phyloP scores from a whole-genome alignment of 2,797 vertebrate species.

The Meriones psammophilus region DNA sequence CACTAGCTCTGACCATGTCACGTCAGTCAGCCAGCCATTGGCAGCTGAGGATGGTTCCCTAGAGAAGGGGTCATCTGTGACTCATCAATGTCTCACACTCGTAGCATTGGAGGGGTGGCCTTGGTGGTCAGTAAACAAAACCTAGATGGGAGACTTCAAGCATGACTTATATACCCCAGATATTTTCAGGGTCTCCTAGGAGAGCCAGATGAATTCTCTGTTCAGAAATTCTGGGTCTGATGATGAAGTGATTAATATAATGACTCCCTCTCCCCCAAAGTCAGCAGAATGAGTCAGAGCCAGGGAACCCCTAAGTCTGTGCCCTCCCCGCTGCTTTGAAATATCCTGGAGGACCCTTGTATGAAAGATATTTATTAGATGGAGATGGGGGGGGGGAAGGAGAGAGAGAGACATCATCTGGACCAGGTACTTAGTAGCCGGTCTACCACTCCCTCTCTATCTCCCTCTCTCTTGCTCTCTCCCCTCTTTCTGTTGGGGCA shows the following conservation, averaged over 20 bases:
- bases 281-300: not conserved
- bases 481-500: too few relatives aligned
- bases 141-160: not conserved
- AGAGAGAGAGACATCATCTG: too few relatives aligned
- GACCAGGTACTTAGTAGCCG: too few relatives aligned
- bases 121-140: not conserved
- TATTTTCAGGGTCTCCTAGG: not conserved
- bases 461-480: too few relatives aligned
- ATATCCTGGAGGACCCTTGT: not conserved
- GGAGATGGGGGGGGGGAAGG: too few relatives aligned
- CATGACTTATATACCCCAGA: not conserved
- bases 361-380: too few relatives aligned
- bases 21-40: not conserved
- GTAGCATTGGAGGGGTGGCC: not conserved
- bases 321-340: not conserved
- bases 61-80: not conserved
- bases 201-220: not conserved
- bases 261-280: not conserved
- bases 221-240: not conserved
- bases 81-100: not conserved
- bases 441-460: too few relatives aligned
- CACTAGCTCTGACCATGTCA: not conserved
- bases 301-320: not conserved
- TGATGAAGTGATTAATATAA: slow-evolving; percentile 2
- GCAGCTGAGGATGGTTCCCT: not conserved